These are phyloP conservation scores for Eupeodes latifasciatus DNA, from an alignment of 2,888 invertebrate genomes.

Conservation along the genomic window DNA sequence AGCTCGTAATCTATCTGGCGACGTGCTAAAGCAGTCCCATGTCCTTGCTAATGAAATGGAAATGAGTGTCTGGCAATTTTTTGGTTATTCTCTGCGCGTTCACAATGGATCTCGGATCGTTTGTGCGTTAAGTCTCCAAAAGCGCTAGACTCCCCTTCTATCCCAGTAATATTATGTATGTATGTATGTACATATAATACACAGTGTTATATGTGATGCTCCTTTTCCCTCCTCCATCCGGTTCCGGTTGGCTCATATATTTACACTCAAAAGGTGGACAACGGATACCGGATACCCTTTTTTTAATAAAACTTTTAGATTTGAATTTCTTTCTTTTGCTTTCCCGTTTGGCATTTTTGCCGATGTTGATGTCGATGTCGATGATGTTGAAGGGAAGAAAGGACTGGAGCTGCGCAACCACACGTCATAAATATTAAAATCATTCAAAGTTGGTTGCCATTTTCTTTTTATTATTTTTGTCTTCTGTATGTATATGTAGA, in stretches of 20 bases:
- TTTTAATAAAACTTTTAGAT: slow-evolving; percentile 62
- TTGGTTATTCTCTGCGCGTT: slow-evolving; percentile 72
- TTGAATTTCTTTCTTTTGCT: slow-evolving; percentile 69
- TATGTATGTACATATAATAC: background rate
- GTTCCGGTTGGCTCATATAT: slow-evolving; percentile 52
- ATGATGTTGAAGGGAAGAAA: background rate
- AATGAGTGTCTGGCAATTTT: slow-evolving; percentile 76
- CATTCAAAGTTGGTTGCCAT: slow-evolving; percentile 49
- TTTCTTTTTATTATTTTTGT: slow-evolving; percentile 12
- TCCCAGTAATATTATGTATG: background rate
- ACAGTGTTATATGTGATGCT: background rate
- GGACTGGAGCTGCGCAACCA: slow-evolving; percentile 46
- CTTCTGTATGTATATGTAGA: background rate
- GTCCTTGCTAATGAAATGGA: slow-evolving; percentile 76
- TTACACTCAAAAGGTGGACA: slow-evolving; percentile 69
- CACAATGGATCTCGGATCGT: slow-evolving; percentile 71
- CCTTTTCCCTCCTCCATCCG: background rate
- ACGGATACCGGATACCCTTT: slow-evolving; percentile 59
- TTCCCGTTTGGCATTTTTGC: slow-evolving; percentile 2
- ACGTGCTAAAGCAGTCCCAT: slow-evolving; percentile 74
- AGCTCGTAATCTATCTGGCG: slow-evolving; percentile 75
- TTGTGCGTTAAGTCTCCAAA: slow-evolving; percentile 72
- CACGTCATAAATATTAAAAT: slow-evolving; percentile 75
- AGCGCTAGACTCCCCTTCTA: slow-evolving; percentile 29
- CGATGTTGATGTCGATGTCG: slow-evolving; percentile 36